These are phyloP conservation scores for Larimichthys crocea DNA, from an alignment of 2,113 vertebrate species.

Conservation along the genomic window DNA sequence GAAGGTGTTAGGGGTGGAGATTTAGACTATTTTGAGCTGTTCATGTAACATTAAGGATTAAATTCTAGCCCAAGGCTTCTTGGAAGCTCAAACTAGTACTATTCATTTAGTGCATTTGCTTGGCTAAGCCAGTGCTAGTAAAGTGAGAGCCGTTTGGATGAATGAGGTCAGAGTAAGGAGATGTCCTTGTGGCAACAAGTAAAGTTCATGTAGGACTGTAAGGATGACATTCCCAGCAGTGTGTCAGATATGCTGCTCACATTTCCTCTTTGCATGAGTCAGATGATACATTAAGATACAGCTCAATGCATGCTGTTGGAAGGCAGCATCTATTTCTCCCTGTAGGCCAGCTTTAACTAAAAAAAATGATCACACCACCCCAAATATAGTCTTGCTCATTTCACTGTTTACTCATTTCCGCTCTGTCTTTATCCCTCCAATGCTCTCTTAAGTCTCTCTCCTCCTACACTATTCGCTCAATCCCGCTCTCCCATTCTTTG, in stretches of 20 bases:
- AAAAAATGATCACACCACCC: slow-evolving; percentile 28
- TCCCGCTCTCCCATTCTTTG: slow-evolving; percentile 34
- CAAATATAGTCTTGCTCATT: slow-evolving; percentile 32
- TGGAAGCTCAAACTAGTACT: slow-evolving; percentile 54
- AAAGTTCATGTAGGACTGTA: slow-evolving; percentile 41
- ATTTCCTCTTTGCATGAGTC: slow-evolving; percentile 60
- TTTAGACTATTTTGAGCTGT: slow-evolving; percentile 72
- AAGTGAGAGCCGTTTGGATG: slow-evolving; percentile 24
- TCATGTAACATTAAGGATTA: slow-evolving; percentile 77
- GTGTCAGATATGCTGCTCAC: slow-evolving; percentile 42
- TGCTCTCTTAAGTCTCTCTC: slow-evolving; percentile 22
- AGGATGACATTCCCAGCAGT: slow-evolving; percentile 41
- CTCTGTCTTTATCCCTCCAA: slow-evolving; percentile 24
- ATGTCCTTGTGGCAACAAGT: slow-evolving; percentile 34
- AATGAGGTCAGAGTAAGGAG: slow-evolving; percentile 39
- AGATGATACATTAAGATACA: slow-evolving; percentile 51
- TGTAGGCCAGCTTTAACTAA: slow-evolving; percentile 36
- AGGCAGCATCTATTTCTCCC: slow-evolving; percentile 46
- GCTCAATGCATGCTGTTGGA: slow-evolving; percentile 27
- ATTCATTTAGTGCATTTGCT: slow-evolving; percentile 44
- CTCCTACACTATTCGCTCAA: slow-evolving; percentile 37
- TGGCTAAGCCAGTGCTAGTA: slow-evolving; percentile 30
- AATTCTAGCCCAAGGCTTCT: slow-evolving; percentile 67
- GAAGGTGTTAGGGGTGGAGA: slow-evolving; percentile 53
- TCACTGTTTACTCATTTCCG: slow-evolving; percentile 51